A percentile compares a stretch with the other conserved stretches of the same genome.
phyloP scores from a whole-genome alignment of 2,113 vertebrate species.

The Thalassarche chlororhynchos region DNA sequence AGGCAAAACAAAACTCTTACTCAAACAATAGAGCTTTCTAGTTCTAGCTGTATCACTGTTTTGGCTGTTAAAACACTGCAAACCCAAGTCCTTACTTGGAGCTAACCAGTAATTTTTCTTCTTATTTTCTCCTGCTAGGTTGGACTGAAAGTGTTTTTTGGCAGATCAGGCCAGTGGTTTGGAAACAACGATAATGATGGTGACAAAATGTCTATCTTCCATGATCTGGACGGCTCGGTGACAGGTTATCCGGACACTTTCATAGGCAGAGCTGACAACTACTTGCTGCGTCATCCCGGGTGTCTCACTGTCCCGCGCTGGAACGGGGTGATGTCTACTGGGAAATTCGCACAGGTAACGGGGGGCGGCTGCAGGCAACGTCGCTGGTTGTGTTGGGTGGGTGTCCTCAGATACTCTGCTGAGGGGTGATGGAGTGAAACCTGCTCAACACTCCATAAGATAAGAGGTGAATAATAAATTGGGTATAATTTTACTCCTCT shows the following conservation, averaged over 20 bases:
- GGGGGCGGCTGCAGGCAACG: background rate
- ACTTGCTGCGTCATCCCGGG: conserved; percentile 23
- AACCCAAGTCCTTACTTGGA: background rate
- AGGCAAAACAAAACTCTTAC: background rate
- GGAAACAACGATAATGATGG: conserved; percentile 34
- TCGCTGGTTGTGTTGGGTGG: background rate
- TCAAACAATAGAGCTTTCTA: background rate
- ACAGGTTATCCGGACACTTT: conserved; percentile 27
- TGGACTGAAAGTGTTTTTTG: conserved; percentile 65
- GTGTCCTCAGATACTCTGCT: background rate
- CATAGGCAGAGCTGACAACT: conserved; percentile 49
- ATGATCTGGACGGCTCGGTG: conserved; percentile 54
- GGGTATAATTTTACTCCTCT: background rate
- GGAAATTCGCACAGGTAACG: conserved; percentile 54
- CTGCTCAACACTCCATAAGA: background rate
- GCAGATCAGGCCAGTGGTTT: conserved; percentile 51
- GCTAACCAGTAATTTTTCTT: background rate
- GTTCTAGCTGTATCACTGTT: background rate
- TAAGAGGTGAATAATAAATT: background rate
- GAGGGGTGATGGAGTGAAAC: background rate
- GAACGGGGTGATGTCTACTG: conserved; percentile 25
- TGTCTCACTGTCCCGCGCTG: conserved; percentile 40
- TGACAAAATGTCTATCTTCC: conserved; percentile 61
- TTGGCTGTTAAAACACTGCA: background rate
- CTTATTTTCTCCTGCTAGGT: conserved; percentile 6